Percentiles rank a stretch among this genome's conserved stretches.
Conservation (phyloP, 2,113 vertebrate genomes). For the Halcyon malimbica region DNA sequence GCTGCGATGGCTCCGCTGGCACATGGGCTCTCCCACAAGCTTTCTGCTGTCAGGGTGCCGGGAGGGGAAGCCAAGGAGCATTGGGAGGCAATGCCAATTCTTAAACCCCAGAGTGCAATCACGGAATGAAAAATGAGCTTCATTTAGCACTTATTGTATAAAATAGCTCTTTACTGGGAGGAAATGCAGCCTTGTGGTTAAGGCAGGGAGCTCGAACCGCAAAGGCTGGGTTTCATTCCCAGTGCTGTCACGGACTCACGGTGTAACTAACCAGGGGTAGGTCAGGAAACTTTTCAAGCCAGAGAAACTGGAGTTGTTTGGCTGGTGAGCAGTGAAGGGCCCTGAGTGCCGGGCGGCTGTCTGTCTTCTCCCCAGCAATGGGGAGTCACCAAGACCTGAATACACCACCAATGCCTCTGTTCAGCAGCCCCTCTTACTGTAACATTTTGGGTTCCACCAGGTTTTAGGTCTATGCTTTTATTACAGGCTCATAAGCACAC, state of each 20-base stretch:
- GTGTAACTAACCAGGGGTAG: slow-evolving; percentile 18
- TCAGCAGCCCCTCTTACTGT: not conserved
- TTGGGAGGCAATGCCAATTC: not conserved
- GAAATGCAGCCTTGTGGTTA: slow-evolving; percentile 68
- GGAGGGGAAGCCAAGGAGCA: not conserved
- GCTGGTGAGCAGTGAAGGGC: not conserved
- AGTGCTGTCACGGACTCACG: not conserved
- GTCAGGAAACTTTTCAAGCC: not conserved
- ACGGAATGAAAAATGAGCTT: slow-evolving; percentile 55
- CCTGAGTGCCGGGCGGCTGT: not conserved
- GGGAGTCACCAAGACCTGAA: not conserved
- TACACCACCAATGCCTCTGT: not conserved
- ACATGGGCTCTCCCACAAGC: not conserved
- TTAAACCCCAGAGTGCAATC: slow-evolving; percentile 50
- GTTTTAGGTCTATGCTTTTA: not conserved
- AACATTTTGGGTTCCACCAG: not conserved
- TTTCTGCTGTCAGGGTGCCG: not conserved
- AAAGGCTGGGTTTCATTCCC: slow-evolving; percentile 37
- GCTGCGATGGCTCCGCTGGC: not conserved
- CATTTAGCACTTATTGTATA: slow-evolving; percentile 68
- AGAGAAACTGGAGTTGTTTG: not conserved
- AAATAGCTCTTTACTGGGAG: slow-evolving; percentile 61
- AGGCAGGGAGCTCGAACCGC: slow-evolving; percentile 46
- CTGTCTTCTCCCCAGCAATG: not conserved
- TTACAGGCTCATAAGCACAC: not conserved